phyloP scores from a whole-genome alignment of 2,113 vertebrate species.

The Platycercus adscitus region DNA sequence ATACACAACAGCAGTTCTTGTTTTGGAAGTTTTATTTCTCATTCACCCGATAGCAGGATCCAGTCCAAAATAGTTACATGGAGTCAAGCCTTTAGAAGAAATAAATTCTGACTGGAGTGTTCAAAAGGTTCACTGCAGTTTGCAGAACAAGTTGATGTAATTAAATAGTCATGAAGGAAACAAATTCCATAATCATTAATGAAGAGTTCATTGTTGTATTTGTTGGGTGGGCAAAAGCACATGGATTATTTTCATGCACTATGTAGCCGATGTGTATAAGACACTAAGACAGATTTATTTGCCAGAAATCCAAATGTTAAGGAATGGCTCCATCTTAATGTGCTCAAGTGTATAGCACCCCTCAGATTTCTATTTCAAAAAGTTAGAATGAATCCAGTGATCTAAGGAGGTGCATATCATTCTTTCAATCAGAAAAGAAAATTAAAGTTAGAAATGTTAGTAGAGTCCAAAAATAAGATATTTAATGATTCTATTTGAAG shows the following conservation, averaged over 20 bases:
- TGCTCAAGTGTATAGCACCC: slow-evolving; percentile 56
- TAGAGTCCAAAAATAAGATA: not conserved
- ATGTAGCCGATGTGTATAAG: not conserved
- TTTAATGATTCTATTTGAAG: not conserved
- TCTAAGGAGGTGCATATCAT: not conserved
- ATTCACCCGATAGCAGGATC: not conserved
- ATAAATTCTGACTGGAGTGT: not conserved
- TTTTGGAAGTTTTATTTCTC: not conserved
- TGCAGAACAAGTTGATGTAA: not conserved
- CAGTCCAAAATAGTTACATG: not conserved
- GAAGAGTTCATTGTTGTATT: not conserved
- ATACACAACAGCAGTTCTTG: not conserved
- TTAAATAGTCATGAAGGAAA: not conserved
- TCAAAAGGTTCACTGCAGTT: not conserved
- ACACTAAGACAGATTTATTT: not conserved
- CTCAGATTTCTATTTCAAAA: not conserved
- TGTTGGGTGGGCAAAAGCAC: not conserved
- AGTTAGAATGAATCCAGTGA: not conserved
- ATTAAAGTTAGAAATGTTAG: not conserved
- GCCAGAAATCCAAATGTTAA: slow-evolving; percentile 52
- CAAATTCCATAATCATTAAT: not conserved
- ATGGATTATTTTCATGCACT: not conserved
- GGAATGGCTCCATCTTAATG: slow-evolving; percentile 71
- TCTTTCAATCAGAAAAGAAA: not conserved
- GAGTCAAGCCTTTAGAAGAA: not conserved